These are phyloP conservation scores for Ailuropoda melanoleuca DNA, from an alignment of 2,113 vertebrate genomes.

Conservation along the genomic window DNA sequence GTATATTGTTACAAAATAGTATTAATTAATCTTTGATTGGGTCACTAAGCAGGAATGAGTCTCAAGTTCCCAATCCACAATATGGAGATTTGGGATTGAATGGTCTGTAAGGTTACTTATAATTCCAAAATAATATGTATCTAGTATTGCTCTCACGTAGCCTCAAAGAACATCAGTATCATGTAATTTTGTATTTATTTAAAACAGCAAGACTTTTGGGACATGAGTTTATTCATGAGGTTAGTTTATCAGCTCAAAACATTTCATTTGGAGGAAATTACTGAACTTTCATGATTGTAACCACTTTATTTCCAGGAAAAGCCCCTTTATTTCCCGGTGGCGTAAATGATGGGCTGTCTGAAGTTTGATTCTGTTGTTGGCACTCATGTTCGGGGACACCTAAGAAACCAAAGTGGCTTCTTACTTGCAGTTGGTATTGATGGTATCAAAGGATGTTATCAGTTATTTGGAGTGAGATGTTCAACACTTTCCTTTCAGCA, in stretches of 20 bases:
- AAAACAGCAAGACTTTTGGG: constrained; percentile 2
- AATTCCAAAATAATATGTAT: not conserved
- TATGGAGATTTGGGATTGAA: not conserved
- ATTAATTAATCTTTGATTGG: not conserved
- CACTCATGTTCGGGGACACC: not conserved
- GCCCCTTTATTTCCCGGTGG: constrained; percentile 11
- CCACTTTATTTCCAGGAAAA: not conserved
- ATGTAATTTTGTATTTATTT: constrained; percentile 30
- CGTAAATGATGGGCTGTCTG: not conserved
- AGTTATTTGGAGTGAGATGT: not conserved
- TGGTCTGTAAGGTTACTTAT: not conserved
- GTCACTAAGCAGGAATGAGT: not conserved
- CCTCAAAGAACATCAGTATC: not conserved
- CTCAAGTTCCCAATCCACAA: not conserved
- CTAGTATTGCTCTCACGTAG: not conserved
- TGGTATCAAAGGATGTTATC: not conserved
- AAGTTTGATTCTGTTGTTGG: not conserved
- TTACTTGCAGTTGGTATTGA: not conserved
- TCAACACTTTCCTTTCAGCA: constrained; percentile 4
- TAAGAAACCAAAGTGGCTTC: constrained; percentile 24
- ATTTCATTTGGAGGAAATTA: constrained; percentile 42
- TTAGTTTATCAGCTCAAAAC: constrained; percentile 29
- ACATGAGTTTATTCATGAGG: not conserved
- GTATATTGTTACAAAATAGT: not conserved
- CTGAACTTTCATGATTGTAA: not conserved